Base-by-base conservation (phyloP, 2,797 vertebrate genomes). In the Nasua narica region DNA sequence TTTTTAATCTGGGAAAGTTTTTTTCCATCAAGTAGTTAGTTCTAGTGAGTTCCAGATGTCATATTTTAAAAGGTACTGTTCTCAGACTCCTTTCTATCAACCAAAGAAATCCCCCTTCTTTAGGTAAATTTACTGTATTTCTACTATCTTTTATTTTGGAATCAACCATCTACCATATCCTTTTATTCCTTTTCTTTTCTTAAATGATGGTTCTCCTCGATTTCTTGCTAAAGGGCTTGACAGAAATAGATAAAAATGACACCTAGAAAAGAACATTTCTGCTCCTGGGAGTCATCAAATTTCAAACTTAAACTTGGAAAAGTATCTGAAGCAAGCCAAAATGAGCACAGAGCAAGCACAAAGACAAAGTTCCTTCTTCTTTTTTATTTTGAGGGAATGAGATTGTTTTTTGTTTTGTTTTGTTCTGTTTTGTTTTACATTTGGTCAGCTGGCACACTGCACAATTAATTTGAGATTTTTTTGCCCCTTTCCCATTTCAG, bases 241-340 rank as follows among this genome's bases (percentile, higher is more conserved):
- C 16, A 90, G 70, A 87, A 65, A 89, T 60, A 96, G 43, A 91
- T 77, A 83, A 94, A 92, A 94, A 87, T 37, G 43, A 92, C 46
- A 96, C 27, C n/a, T 94, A 94, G 72, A 40, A 96, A 93, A 95
- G 60, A 86, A 94, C 35, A 91, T 65, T 92, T 87, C 27, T 83
- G 56, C 74, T 67, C 79, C 82, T 40, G 54, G 62, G 83, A 78
- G 87, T 92, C 92, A 96, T 96, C 85, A 91, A 11, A 83, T 94
- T 95, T 97, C 74, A 94, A 87, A 83, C 79, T 84, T 70, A 89
- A 97, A 97, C 76, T 95, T 86, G 56, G 14, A 95, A 95, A 97
- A 6, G 3, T 76, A 40, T 86, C 16, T 83, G 77, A 94, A 94
- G n/a, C 25, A 95, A 85, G 23, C 14, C 65, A 84, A 92, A 78